phyloP scores from a whole-genome alignment of 1,140 invertebrate genomes.

The Anastrepha obliqua region DNA sequence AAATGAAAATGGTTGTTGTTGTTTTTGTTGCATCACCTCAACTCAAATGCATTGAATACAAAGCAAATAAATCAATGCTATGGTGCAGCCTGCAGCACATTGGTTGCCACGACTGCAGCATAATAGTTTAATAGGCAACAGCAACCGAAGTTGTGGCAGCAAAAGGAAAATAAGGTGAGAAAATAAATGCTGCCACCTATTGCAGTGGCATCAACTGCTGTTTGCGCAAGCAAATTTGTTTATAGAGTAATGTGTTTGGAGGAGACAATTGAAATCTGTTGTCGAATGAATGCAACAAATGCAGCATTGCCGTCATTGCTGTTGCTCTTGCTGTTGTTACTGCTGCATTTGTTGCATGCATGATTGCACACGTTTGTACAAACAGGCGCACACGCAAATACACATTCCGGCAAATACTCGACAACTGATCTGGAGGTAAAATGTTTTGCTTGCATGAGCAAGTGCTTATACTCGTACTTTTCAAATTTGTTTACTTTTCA shows the following conservation, averaged over 20 bases:
- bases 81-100: not conserved
- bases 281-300: constrained; percentile 48
- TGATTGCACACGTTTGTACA: not conserved
- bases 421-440: not conserved
- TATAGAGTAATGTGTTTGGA: not conserved
- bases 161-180: not conserved
- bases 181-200: not conserved
- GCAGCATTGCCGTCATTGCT: not conserved
- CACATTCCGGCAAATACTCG: not conserved
- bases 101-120: constrained; percentile 4
- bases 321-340: not conserved
- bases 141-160: not conserved
- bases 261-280: constrained; percentile 46
- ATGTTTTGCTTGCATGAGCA: constrained; percentile 7
- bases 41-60: not conserved
- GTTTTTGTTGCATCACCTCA: not conserved
- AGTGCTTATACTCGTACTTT: constrained; percentile 19
- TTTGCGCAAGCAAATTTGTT: constrained; percentile 25
- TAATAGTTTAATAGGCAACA: constrained; percentile 43
- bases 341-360: constrained; percentile 46
- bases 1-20: constrained; percentile 8
- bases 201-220: constrained; percentile 14
- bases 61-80: constrained; percentile 34
- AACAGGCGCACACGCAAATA: not conserved
- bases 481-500: constrained; percentile 49